phyloP scores from a whole-genome alignment of 2,113 vertebrate species.

The Rhea americana region DNA sequence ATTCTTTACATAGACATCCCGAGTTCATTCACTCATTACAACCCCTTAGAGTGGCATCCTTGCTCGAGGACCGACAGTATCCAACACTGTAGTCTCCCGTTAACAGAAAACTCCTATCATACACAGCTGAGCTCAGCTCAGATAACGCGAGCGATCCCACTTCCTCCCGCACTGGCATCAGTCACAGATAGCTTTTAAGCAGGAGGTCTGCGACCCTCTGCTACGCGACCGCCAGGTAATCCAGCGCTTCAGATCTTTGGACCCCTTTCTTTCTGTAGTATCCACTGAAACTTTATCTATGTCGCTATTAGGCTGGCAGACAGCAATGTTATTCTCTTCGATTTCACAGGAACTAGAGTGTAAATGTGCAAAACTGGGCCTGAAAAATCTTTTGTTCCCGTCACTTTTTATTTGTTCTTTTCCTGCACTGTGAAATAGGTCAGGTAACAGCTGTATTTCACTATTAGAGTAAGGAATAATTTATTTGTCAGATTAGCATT shows the following conservation, averaged over 20 bases:
- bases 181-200: not conserved
- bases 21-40: not conserved
- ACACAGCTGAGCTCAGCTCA: not conserved
- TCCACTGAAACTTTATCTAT: not conserved
- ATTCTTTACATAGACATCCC: not conserved
- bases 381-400: not conserved
- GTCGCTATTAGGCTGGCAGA: not conserved
- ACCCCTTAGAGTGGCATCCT: not conserved
- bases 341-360: not conserved
- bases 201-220: too few relatives aligned
- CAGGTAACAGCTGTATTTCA: not conserved
- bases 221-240: rapidly evolving
- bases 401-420: not conserved
- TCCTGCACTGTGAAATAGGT: not conserved
- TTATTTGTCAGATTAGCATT: not conserved
- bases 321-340: rapidly evolving
- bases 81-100: not conserved
- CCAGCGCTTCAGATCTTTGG: not conserved
- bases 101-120: not conserved
- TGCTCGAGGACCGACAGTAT: not conserved
- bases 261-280: not conserved
- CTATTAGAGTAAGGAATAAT: not conserved
- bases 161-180: not conserved
- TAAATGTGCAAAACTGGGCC: not conserved
- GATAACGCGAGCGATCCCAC: not conserved